Evolutionary conservation across 2,888 invertebrate species (phyloP), one percentile per base, ranked within the genome.

Genomic region (Chalcosyrphus nemorum): DNA sequence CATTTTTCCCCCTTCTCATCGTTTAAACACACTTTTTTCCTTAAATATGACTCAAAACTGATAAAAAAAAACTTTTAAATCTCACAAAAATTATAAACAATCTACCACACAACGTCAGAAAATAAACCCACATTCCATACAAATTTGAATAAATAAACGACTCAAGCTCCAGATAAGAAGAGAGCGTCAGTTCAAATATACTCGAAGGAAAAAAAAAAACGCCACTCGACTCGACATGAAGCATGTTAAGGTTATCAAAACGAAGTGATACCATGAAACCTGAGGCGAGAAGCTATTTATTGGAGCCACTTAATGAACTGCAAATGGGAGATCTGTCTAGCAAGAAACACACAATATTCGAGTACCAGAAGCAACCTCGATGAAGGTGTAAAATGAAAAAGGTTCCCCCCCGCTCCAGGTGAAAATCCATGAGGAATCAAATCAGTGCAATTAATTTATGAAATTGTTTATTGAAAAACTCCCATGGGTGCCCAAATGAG

Each of bases 221-320:
- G n/a, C n/a, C 17, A 17, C 9, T 17, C 29, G 1, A 27, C 15
- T 24, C 41, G 15, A 11, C 17, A 57, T 11, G n/a, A n/a, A 11
- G 24, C 41, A 32, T n/a, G 4, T 65, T 24, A 24, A 50, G 38
- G 38, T 52, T 52, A 66, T 66, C 54, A 54, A 56, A 54, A 24
- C 9, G 9, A 66, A 41, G 24, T 41, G 17, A 66, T 66, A 41
- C 17, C 35, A 15, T 17, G 38, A n/a, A 52, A 41, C 52, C 11
- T 41, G 7, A 41, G 66, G 54, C 43, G 54, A 27, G 41, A 41
- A 54, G 2, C 11, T 54, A 43, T 47, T 63, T 43, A 61, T 29
- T 61, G 61, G 24, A 54, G 41, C 52, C 41, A 52, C 15, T 63
- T 72, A 72, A 72, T 54, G 52, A 43, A 24, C 61, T 72, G 52